Evolutionary conservation across 2,888 invertebrate species (phyloP).

Genomic region (Papilio demoleus): DNA sequence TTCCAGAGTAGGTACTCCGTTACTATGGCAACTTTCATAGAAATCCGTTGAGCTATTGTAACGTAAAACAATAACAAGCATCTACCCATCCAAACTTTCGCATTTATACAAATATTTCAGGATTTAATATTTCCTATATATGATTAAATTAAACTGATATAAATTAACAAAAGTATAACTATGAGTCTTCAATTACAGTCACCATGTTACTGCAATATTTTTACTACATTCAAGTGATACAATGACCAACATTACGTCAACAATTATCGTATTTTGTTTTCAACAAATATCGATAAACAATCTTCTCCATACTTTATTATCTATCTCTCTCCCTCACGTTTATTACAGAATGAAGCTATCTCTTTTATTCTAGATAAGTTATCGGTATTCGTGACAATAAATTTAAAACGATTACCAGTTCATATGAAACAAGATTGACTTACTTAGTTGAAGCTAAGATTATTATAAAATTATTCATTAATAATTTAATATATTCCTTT

Average conservation of each 20-base stretch:
- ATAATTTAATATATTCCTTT: no score
- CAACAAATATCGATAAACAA: constrained; percentile 33
- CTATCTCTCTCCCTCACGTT: constrained; percentile 25
- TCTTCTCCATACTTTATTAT: background rate
- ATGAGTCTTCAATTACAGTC: background rate
- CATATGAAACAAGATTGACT: constrained; percentile 9
- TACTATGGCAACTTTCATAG: no score
- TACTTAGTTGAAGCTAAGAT: background rate
- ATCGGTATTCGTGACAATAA: constrained; percentile 33
- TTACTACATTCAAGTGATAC: constrained; percentile 16
- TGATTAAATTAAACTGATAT: no score
- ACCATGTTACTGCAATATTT: background rate
- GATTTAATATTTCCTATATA: no score
- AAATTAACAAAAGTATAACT: background rate
- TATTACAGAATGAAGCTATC: constrained; percentile 7
- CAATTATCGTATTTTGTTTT: constrained; percentile 30
- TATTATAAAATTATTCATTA: background rate
- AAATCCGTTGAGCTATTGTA: no score
- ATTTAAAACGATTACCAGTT: constrained; percentile 27
- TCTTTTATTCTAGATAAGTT: constrained; percentile 37
- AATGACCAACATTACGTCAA: constrained; percentile 16
- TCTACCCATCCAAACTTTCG: no score
- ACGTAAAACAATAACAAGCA: no score
- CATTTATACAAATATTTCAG: no score
- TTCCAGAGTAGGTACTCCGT: no score